Evolutionary conservation across 1,140 invertebrate species (phyloP).

Genomic region (Rhopalosiphum padi): DNA sequence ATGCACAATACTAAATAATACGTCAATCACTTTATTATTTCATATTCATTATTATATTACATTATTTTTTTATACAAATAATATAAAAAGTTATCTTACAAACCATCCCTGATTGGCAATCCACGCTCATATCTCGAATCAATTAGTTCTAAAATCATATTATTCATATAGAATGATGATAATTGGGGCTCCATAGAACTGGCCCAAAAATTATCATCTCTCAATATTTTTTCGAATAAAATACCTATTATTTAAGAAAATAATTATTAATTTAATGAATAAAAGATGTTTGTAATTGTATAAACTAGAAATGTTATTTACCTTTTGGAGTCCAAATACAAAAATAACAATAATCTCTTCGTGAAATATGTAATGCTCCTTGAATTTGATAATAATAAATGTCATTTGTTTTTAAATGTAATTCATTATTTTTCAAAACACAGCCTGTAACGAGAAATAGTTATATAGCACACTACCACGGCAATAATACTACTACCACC

Average conservation of each 20-base stretch:
- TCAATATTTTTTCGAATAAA: too few relatives aligned
- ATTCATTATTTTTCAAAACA: not conserved
- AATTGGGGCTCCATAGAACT: too few relatives aligned
- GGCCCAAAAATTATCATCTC: too few relatives aligned
- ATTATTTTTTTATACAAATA: too few relatives aligned
- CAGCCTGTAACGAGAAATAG: too few relatives aligned
- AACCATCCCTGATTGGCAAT: not conserved
- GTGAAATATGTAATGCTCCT: not conserved
- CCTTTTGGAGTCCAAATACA: not conserved
- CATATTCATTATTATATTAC: too few relatives aligned
- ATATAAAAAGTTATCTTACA: not conserved
- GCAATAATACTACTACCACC: too few relatives aligned
- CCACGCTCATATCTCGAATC: not conserved
- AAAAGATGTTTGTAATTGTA: too few relatives aligned
- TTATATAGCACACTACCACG: too few relatives aligned
- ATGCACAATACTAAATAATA: not conserved
- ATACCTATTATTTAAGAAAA: too few relatives aligned
- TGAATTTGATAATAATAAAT: constrained; percentile 19
- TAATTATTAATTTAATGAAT: too few relatives aligned
- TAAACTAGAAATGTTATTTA: not conserved
- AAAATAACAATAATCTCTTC: constrained; percentile 22
- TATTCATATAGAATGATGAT: too few relatives aligned
- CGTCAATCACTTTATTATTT: not conserved
- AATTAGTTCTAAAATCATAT: not conserved
- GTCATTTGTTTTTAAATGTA: not conserved